phyloP scores from a whole-genome alignment of 2,888 invertebrate species.

The Mycalesis mineus region DNA sequence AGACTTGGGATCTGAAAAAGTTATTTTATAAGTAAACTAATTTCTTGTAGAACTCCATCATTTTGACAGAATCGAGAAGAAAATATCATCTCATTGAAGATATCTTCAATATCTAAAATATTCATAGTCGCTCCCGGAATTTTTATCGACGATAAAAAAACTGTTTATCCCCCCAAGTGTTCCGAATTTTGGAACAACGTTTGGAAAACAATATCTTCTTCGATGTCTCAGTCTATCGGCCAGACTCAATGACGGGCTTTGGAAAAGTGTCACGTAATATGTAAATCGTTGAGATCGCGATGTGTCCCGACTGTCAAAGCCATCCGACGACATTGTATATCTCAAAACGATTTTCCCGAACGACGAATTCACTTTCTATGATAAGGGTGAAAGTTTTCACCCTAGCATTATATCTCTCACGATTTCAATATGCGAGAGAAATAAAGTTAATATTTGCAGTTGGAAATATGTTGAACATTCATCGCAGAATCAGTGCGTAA shows the following conservation, averaged over 20 bases:
- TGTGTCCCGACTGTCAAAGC: conserved; percentile 73
- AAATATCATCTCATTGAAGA: neutral
- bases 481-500: conserved; percentile 16
- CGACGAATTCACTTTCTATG: conserved; percentile 57
- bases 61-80: neutral
- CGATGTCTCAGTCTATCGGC: conserved; percentile 71
- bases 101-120: conserved; percentile 34
- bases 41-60: conserved; percentile 30
- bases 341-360: conserved; percentile 59
- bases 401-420: neutral
- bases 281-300: conserved; percentile 75
- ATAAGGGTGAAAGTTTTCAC: conserved; percentile 13
- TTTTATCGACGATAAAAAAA: conserved; percentile 54
- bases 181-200: conserved; percentile 47
- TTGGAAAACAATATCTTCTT: conserved; percentile 70
- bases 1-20: too few species aligned
- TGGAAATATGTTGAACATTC: conserved; percentile 12
- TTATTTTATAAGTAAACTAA: neutral
- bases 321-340: conserved; percentile 58
- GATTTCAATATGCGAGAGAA: neutral
- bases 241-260: conserved; percentile 68
- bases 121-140: conserved; percentile 50
- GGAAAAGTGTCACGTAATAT: conserved; percentile 76
- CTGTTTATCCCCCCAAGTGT: conserved; percentile 53
- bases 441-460: conserved; percentile 7